Percentiles rank a stretch among this genome's conserved stretches.
These are phyloP conservation scores for Noctilio leporinus DNA, from an alignment of 2,113 vertebrate species.

Conservation along the genomic window DNA sequence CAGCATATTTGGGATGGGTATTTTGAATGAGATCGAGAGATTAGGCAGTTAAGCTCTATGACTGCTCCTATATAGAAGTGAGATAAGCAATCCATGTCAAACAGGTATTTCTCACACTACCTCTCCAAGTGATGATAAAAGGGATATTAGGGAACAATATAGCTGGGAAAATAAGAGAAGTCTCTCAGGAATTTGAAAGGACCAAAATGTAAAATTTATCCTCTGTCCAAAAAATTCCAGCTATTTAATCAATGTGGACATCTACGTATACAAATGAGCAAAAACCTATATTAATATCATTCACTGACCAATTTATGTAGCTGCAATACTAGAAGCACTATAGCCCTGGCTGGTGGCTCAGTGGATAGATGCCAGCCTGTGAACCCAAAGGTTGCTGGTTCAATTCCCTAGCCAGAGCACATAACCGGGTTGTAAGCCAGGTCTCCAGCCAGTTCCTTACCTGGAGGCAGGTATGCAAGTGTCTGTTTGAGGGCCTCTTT, in stretches of 20 bases:
- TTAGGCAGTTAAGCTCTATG: neutral
- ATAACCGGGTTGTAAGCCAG: too few relatives aligned
- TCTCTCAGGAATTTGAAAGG: neutral
- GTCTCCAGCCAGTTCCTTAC: too few relatives aligned
- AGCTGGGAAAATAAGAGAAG: neutral
- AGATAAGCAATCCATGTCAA: neutral
- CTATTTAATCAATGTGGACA: neutral
- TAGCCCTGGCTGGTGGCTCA: too few relatives aligned
- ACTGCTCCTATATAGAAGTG: neutral
- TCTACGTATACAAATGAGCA: neutral
- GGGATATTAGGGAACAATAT: neutral
- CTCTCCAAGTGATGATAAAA: neutral
- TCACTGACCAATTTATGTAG: neutral
- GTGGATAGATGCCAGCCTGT: too few relatives aligned
- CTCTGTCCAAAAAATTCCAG: neutral
- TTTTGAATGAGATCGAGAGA: neutral
- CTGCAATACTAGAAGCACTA: neutral
- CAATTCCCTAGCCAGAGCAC: too few relatives aligned
- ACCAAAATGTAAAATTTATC: neutral
- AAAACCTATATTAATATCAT: neutral
- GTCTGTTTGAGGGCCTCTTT: neutral
- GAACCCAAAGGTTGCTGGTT: too few relatives aligned
- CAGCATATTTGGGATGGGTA: neutral
- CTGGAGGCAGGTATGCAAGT: too few relatives aligned
- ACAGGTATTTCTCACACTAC: neutral